Conservation (phyloP, 2,797 vertebrate species). For the Periparus ater region DNA sequence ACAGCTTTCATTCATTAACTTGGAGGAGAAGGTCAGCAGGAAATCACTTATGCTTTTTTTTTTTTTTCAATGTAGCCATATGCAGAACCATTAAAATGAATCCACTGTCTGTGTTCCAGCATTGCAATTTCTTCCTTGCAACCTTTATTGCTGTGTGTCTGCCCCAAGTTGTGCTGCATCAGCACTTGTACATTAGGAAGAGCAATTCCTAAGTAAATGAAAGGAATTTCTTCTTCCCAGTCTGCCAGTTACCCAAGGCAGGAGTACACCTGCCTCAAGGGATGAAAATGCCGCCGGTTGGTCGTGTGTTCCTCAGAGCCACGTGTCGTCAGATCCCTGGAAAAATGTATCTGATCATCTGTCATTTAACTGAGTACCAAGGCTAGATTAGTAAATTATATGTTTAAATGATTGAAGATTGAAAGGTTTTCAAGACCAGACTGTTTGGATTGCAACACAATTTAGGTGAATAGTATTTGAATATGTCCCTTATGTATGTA, state of each 20-base stretch:
- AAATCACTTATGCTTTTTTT: conserved; percentile 54
- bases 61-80: neutral
- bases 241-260: neutral
- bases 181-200: conserved; percentile 26
- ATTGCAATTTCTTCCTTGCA: conserved; percentile 52
- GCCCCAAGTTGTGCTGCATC: conserved; percentile 26
- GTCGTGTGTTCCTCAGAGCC: neutral
- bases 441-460: neutral
- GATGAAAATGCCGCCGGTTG: accelerated
- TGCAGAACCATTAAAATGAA: conserved; percentile 50
- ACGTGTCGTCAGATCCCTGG: neutral
- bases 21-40: conserved; percentile 23
- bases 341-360: neutral
- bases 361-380: neutral
- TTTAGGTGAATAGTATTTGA: neutral
- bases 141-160: conserved; percentile 9
- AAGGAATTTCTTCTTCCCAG: neutral
- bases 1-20: conserved; percentile 60
- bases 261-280: neutral
- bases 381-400: neutral
- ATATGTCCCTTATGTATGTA: neutral
- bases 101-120: conserved; percentile 44
- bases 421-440: neutral
- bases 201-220: neutral
- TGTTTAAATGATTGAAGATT: neutral